A percentile compares a stretch with the other conserved stretches of the same genome.
Evolutionary conservation across 1,140 invertebrate genomes (phyloP).

Genomic region (Ceratoteleas bidentatus): DNA sequence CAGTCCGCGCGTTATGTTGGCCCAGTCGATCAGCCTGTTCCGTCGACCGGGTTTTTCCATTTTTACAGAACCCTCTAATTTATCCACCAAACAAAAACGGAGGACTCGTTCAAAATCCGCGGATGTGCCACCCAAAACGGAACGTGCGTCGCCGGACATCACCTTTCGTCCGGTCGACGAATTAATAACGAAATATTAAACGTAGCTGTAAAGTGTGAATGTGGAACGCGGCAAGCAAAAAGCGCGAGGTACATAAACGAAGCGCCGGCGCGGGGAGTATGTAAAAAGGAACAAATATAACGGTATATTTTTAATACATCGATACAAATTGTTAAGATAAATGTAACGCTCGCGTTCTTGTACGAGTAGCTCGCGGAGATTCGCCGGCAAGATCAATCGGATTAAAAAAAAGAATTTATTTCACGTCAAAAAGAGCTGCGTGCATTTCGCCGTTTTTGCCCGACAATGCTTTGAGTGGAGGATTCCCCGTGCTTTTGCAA

Average conservation of each 20-base stretch:
- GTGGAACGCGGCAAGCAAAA: constrained; percentile 7
- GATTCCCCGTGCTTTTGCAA: constrained; percentile 24
- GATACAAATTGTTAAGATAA: constrained; percentile 32
- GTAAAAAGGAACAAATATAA: constrained; percentile 39
- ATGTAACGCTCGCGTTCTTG: constrained; percentile 28
- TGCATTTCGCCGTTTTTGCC: constrained; percentile 42
- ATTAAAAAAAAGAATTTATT: constrained; percentile 35
- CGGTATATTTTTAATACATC: constrained; percentile 54
- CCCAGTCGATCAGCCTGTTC: constrained; percentile 41
- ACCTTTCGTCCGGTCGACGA: neutral
- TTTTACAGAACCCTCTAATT: constrained; percentile 45
- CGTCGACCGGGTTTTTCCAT: constrained; percentile 41
- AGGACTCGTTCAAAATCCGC: constrained; percentile 16
- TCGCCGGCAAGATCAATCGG: constrained; percentile 33
- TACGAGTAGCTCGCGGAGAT: constrained; percentile 10
- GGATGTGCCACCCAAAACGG: neutral
- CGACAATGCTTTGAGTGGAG: constrained; percentile 42
- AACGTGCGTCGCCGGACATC: too few species aligned
- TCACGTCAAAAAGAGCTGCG: constrained; percentile 40
- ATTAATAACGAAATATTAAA: constrained; percentile 30
- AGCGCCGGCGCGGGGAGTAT: neutral
- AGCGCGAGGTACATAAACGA: constrained; percentile 6
- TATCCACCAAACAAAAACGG: constrained; percentile 38
- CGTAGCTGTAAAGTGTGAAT: constrained; percentile 17
- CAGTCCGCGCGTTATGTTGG: constrained; percentile 29